Conservation (phyloP, 2,113 vertebrate species). For the Gopherus flavomarginatus region DNA sequence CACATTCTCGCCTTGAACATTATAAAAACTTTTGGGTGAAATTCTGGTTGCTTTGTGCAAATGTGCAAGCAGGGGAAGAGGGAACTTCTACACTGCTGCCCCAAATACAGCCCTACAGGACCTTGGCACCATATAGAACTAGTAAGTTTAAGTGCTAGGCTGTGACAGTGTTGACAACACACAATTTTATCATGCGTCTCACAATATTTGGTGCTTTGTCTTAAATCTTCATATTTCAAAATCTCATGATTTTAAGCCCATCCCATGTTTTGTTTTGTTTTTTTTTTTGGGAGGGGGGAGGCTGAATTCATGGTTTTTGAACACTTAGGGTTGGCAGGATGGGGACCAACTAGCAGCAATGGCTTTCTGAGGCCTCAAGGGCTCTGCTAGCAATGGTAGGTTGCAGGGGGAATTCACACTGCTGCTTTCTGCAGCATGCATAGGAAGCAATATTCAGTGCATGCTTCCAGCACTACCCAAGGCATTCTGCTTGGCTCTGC, state of each 20-base stretch:
- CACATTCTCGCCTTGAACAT: neutral
- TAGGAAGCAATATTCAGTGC: neutral
- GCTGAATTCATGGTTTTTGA: neutral
- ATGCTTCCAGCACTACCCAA: neutral
- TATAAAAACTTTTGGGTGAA: neutral
- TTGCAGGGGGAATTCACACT: neutral
- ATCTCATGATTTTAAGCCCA: neutral
- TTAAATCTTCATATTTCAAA: neutral
- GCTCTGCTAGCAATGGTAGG: neutral
- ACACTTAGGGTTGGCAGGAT: neutral
- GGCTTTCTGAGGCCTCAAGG: neutral
- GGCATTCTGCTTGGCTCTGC: neutral
- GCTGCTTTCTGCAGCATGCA: neutral
- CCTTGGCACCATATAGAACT: neutral
- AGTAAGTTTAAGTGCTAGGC: neutral
- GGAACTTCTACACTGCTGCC: neutral
- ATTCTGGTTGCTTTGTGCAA: neutral
- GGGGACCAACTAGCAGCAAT: neutral
- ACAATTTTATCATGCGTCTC: neutral
- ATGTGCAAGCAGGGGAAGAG: neutral
- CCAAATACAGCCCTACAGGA: neutral
- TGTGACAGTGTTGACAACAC: neutral
- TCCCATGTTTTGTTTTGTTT: neutral
- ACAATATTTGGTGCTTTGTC: neutral
- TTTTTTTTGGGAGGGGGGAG: neutral